Conservation (phyloP, 2,113 vertebrate genomes). For the Oxyura jamaicensis region DNA sequence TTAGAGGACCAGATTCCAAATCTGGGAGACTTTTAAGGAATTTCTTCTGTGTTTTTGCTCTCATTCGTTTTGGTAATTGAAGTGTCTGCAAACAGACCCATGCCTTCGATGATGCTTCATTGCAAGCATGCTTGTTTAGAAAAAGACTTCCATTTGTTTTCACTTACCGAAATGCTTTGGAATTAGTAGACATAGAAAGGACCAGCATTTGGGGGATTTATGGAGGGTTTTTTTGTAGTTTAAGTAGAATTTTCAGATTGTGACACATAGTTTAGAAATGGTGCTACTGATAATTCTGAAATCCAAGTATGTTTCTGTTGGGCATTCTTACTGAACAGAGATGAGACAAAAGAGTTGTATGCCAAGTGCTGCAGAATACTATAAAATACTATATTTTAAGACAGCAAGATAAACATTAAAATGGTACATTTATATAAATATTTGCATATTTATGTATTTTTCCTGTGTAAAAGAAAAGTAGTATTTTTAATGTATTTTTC, state of each 20-base stretch:
- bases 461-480: no score
- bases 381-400: neutral
- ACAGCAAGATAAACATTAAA: no score
- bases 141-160: neutral
- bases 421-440: no score
- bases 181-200: neutral
- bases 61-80: neutral
- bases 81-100: neutral
- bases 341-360: neutral
- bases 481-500: no score
- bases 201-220: neutral
- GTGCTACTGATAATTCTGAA: neutral
- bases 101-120: rapidly evolving
- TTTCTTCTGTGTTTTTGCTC: neutral
- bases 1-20: neutral
- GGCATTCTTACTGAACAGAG: neutral
- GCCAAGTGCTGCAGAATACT: neutral
- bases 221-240: neutral
- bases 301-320: neutral
- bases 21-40: neutral
- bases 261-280: neutral
- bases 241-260: neutral
- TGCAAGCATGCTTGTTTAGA: neutral
- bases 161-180: neutral
- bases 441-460: no score